Conservation (phyloP, 1,140 invertebrate genomes). For the Solenopsis invicta region DNA sequence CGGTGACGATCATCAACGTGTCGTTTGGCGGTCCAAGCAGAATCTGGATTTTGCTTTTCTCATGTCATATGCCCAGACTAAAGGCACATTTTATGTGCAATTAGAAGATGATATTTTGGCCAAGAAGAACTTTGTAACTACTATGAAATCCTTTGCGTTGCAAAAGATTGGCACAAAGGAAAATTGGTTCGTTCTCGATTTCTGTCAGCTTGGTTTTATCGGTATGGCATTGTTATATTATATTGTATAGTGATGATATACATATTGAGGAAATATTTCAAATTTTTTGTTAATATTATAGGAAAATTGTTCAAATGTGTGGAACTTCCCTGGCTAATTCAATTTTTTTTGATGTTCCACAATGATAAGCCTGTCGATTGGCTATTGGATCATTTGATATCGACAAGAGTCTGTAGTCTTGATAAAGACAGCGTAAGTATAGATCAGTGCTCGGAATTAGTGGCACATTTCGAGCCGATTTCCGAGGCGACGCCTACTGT, state of each 20-base stretch:
- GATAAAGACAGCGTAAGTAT: conserved; percentile 93
- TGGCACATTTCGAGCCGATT: too few species aligned
- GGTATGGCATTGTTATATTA: conserved; percentile 86
- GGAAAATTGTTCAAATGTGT: conserved; percentile 97
- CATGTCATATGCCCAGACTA: conserved; percentile 97
- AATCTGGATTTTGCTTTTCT: conserved; percentile 98
- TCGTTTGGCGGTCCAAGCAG: conserved; percentile 98
- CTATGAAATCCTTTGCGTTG: conserved; percentile 96
- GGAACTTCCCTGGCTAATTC: conserved; percentile 95
- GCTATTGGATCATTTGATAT: conserved; percentile 96
- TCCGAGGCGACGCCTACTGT: too few species aligned
- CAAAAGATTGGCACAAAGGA: conserved; percentile 92
- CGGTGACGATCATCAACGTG: conserved; percentile 95
- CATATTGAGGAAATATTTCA: conserved; percentile 23
- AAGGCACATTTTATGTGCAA: conserved; percentile 94
- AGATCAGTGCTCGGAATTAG: too few species aligned
- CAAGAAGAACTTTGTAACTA: conserved; percentile 94
- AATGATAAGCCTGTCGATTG: conserved; percentile 99
- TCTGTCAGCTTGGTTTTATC: conserved; percentile 97
- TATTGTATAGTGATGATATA: not conserved
- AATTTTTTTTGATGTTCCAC: conserved; percentile 98
- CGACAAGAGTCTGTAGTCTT: conserved; percentile 96
- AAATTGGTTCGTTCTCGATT: conserved; percentile 97
- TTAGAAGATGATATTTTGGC: conserved; percentile 98
- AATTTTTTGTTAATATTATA: conserved; percentile 85